phyloP scores from a whole-genome alignment of 2,797 vertebrate species.

The Syndactyla subalaris region DNA sequence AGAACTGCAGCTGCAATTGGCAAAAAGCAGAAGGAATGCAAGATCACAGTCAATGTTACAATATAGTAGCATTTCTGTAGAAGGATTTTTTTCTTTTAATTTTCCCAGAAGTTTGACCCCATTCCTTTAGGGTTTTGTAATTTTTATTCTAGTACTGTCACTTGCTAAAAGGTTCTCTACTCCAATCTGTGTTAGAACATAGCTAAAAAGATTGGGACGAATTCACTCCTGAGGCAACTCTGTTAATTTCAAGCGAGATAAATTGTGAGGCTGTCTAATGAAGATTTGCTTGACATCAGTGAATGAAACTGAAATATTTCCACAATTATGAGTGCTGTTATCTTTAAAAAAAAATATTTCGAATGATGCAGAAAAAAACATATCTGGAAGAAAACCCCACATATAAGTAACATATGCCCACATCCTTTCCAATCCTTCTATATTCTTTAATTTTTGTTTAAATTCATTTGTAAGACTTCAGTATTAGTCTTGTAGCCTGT shows the following conservation, averaged over 20 bases:
- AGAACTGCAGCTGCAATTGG: background rate
- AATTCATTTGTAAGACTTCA: background rate
- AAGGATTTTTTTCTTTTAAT: background rate
- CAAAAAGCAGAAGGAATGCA: background rate
- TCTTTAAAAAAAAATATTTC: background rate
- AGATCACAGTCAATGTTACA: background rate
- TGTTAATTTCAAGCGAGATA: background rate
- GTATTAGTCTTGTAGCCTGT: background rate
- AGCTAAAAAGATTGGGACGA: background rate
- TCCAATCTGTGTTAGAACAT: background rate
- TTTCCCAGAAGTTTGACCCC: background rate
- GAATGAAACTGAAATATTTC: background rate
- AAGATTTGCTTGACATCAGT: background rate
- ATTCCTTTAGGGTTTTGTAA: background rate
- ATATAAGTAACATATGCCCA: rapidly evolving
- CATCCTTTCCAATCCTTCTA: background rate
- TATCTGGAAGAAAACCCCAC: background rate
- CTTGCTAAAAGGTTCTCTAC: background rate
- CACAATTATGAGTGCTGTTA: background rate
- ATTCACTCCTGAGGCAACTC: background rate
- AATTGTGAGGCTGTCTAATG: background rate
- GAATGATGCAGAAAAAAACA: background rate
- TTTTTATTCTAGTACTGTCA: background rate
- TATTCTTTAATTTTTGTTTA: background rate
- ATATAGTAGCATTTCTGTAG: background rate